Evolutionary conservation across 2,888 invertebrate genomes (phyloP).

Genomic region (Andrena marginata): DNA sequence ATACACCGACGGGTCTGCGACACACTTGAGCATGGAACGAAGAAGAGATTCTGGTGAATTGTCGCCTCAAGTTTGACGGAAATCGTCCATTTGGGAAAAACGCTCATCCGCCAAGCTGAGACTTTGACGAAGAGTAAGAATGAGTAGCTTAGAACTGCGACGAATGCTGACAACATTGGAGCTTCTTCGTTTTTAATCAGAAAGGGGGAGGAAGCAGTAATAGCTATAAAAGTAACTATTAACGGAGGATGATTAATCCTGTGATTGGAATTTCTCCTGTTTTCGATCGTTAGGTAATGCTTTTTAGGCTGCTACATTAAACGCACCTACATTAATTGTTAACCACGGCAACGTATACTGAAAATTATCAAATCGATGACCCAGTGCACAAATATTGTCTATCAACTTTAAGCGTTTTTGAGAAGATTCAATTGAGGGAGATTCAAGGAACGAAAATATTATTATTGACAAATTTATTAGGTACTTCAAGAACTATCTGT

Average conservation of each 20-base stretch:
- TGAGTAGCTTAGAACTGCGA: slow-evolving; percentile 1
- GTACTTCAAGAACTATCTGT: too few species aligned
- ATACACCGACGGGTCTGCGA: neutral
- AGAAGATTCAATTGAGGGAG: too few species aligned
- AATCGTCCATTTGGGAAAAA: slow-evolving; percentile 7
- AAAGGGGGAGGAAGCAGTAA: neutral
- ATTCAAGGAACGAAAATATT: neutral
- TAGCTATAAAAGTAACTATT: slow-evolving; percentile 2
- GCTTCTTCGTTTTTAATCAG: neutral
- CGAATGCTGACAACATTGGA: neutral
- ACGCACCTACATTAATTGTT: neutral
- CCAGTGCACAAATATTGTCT: too few species aligned
- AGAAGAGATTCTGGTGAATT: slow-evolving; percentile 1
- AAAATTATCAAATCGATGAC: neutral
- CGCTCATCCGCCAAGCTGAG: neutral
- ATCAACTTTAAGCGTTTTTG: too few species aligned
- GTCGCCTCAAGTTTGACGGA: slow-evolving; percentile 2
- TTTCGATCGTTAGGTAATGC: neutral
- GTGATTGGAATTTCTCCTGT: slow-evolving; percentile 13
- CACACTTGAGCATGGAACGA: slow-evolving; percentile 1
- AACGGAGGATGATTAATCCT: slow-evolving; percentile 6
- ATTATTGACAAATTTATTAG: too few species aligned
- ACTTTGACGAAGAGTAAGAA: neutral
- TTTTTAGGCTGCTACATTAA: neutral
- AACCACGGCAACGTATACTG: neutral